Evolutionary conservation across 1,140 invertebrate species (phyloP).

Genomic region (Meloidogyne hapla): DNA sequence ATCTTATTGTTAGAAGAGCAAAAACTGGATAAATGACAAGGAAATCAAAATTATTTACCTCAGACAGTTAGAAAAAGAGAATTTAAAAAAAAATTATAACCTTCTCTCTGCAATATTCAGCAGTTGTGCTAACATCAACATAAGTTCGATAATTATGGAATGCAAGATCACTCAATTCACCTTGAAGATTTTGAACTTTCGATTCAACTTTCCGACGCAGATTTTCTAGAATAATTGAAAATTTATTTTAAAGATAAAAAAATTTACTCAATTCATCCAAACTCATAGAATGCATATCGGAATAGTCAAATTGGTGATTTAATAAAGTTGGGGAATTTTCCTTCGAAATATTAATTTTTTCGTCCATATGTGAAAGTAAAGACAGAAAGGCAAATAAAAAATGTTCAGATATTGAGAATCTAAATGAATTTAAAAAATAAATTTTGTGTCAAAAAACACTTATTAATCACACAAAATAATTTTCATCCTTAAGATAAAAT

Average conservation of each 20-base stretch:
- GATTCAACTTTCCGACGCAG: conserved; percentile 28
- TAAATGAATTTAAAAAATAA: no score
- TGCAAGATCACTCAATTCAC: conserved; percentile 59
- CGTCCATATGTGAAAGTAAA: no score
- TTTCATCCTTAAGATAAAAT: no score
- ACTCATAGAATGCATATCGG: conserved; percentile 9
- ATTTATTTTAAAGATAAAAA: background rate
- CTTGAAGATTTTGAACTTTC: conserved; percentile 43
- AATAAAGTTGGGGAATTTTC: background rate
- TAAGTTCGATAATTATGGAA: conserved; percentile 64
- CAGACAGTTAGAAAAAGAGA: no score
- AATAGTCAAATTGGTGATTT: background rate
- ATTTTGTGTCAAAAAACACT: no score
- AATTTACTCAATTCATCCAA: conserved; percentile 19
- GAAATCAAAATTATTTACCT: no score
- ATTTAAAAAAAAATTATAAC: no score
- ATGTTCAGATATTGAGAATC: no score
- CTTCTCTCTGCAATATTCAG: conserved; percentile 61
- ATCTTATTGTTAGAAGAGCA: no score
- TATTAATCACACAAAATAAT: no score
- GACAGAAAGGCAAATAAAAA: no score
- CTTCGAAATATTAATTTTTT: background rate
- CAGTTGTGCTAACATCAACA: conserved; percentile 63
- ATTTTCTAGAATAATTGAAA: conserved; percentile 34
- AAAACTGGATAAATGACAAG: no score